These are phyloP conservation scores for Pyrgus malvae DNA, from an alignment of 2,888 invertebrate species.

Conservation along the genomic window DNA sequence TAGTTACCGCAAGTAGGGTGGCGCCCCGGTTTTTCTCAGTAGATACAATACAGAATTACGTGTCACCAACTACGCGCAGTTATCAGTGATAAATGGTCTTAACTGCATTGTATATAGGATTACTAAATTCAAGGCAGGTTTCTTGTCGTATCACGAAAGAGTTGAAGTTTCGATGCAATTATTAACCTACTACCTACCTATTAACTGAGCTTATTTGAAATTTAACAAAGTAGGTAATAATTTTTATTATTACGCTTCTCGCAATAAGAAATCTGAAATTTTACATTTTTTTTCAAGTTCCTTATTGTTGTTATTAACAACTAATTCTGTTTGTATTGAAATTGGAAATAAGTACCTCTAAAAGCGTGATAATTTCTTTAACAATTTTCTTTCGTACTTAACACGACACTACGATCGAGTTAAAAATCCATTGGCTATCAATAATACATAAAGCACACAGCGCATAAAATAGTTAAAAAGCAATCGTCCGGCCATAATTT, in stretches of 20 bases:
- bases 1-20: background rate
- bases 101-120: constrained; percentile 28
- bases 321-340: too few species aligned
- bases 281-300: too few species aligned
- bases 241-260: too few species aligned
- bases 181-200: too few species aligned
- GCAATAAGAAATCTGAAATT: too few species aligned
- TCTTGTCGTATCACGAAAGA: background rate
- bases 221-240: too few species aligned
- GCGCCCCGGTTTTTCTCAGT: background rate
- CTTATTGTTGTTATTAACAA: too few species aligned
- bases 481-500: constrained; percentile 44
- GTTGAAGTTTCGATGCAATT: background rate
- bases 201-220: too few species aligned
- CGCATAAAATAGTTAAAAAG: constrained; percentile 34
- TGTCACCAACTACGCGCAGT: constrained; percentile 62
- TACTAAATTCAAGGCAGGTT: constrained; percentile 1
- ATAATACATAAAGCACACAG: constrained; percentile 20
- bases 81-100: constrained; percentile 63
- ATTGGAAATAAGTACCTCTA: too few species aligned
- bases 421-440: background rate
- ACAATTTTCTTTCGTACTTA: too few species aligned
- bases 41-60: constrained; percentile 49
- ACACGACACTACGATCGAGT: too few species aligned
- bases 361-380: too few species aligned